Evolutionary conservation across 2,113 vertebrate species (phyloP).

Genomic region (Vanacampus margaritifer): DNA sequence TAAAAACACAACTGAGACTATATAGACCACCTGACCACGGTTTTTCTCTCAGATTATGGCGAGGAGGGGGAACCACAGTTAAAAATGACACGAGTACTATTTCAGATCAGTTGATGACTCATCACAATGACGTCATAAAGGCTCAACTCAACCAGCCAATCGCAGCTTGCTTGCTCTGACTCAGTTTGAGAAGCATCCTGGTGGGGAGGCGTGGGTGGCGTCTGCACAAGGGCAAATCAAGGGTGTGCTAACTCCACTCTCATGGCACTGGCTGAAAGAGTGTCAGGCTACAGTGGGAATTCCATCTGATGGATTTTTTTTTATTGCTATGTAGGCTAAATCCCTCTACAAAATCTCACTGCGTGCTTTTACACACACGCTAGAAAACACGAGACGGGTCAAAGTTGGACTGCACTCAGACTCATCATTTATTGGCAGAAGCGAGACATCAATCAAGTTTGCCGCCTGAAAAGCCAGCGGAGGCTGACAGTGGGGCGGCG

Average conservation of each 20-base stretch:
- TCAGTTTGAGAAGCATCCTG: constrained; percentile 24
- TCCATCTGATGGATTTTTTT: constrained; percentile 5
- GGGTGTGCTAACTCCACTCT: constrained; percentile 33
- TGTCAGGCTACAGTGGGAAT: constrained; percentile 13
- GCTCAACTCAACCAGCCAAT: constrained; percentile 46
- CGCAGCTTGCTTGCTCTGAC: constrained; percentile 32
- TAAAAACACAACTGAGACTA: not conserved
- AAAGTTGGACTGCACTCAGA: constrained; percentile 37
- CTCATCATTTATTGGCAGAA: constrained; percentile 44
- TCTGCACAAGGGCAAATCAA: constrained; percentile 40
- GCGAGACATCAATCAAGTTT: constrained; percentile 48
- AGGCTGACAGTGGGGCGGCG: constrained; percentile 28
- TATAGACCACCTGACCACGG: not conserved
- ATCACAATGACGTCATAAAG: constrained; percentile 45
- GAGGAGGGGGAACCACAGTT: constrained; percentile 8
- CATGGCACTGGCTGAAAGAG: constrained; percentile 20
- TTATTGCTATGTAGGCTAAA: not conserved
- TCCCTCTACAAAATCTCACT: not conserved
- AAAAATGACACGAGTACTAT: constrained; percentile 33
- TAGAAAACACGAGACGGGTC: constrained; percentile 26
- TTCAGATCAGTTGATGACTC: constrained; percentile 43
- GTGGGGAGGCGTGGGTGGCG: constrained; percentile 1
- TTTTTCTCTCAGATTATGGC: constrained; percentile 8
- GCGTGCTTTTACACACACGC: not conserved
- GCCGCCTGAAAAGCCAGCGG: constrained; percentile 18